These are phyloP conservation scores for Drosophila yooni DNA, from an alignment of 2,888 invertebrate species.

Conservation along the genomic window DNA sequence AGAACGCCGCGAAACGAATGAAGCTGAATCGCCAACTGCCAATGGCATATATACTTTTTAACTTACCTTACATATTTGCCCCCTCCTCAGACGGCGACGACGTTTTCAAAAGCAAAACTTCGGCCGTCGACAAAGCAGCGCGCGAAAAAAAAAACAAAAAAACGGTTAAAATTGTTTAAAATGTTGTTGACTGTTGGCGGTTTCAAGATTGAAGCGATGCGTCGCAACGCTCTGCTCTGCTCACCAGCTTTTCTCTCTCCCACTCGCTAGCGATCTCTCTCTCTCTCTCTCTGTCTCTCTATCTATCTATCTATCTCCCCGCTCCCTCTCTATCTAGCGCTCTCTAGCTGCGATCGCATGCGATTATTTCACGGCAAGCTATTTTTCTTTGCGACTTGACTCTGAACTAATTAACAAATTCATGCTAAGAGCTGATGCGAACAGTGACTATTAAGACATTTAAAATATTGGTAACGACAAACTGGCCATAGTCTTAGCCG, in stretches of 20 bases:
- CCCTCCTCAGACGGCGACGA: slow-evolving; percentile 36
- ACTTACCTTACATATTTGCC: slow-evolving; percentile 40
- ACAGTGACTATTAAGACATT: background rate
- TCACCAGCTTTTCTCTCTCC: slow-evolving; percentile 21
- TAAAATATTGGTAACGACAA: background rate
- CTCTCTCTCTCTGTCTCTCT: background rate
- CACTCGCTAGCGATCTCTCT: slow-evolving; percentile 9
- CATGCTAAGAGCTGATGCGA: slow-evolving; percentile 9
- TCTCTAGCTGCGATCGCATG: slow-evolving; percentile 40
- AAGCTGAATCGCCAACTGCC: slow-evolving; percentile 75
- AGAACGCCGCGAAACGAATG: slow-evolving; percentile 80
- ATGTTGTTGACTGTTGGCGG: slow-evolving; percentile 61
- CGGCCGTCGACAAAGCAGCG: slow-evolving; percentile 37
- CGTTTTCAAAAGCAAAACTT: slow-evolving; percentile 1
- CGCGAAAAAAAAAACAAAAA: slow-evolving; percentile 31
- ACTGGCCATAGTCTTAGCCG: background rate
- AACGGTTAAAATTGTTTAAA: slow-evolving; percentile 77
- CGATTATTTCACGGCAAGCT: slow-evolving; percentile 47
- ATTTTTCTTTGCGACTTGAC: slow-evolving; percentile 20
- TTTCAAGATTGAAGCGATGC: slow-evolving; percentile 50
- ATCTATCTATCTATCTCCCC: background rate
- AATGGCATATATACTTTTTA: slow-evolving; percentile 76
- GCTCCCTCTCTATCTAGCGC: background rate
- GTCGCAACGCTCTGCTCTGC: slow-evolving; percentile 26
- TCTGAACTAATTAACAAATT: slow-evolving; percentile 19